A percentile compares a stretch with the other conserved stretches of the same genome.
phyloP scores from a whole-genome alignment of 2,888 invertebrate species.

The Steinernema scapterisci region DNA sequence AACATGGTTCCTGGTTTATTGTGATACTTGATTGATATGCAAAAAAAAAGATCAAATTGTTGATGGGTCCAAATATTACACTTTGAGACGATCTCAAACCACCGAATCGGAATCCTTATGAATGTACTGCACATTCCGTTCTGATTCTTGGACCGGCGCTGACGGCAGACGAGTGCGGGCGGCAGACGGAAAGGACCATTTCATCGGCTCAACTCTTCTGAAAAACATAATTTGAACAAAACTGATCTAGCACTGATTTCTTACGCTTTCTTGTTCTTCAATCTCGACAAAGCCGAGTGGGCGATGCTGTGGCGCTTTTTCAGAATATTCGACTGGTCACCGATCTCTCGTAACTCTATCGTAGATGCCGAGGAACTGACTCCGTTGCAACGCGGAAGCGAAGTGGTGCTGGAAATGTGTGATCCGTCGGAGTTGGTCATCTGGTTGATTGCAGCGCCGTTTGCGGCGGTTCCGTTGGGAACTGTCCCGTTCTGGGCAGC shows the following conservation, averaged over 20 bases:
- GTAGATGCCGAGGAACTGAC: constrained; percentile 16
- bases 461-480: background rate
- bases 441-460: background rate
- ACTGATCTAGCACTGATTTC: too few relatives aligned
- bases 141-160: constrained; percentile 13
- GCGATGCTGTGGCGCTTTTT: constrained; percentile 11
- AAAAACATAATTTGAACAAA: background rate
- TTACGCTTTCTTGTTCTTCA: constrained; percentile 3
- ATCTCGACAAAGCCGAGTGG: background rate
- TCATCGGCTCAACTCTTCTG: constrained; percentile 9
- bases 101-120: constrained; percentile 20
- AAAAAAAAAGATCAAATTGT: too few relatives aligned
- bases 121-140: background rate
- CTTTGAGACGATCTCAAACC: background rate
- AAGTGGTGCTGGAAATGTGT: constrained; percentile 1
- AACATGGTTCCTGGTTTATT: too few relatives aligned
- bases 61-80: too few relatives aligned
- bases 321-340: background rate
- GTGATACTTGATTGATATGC: too few relatives aligned
- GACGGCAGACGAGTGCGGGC: constrained; percentile 1
- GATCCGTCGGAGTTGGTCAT: background rate
- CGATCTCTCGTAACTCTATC: background rate
- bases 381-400: constrained; percentile 2
- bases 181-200: too few relatives aligned
- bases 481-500: background rate